Evolutionary conservation across 2,113 vertebrate genomes (phyloP).

Genomic region (Anguilla rostrata): DNA sequence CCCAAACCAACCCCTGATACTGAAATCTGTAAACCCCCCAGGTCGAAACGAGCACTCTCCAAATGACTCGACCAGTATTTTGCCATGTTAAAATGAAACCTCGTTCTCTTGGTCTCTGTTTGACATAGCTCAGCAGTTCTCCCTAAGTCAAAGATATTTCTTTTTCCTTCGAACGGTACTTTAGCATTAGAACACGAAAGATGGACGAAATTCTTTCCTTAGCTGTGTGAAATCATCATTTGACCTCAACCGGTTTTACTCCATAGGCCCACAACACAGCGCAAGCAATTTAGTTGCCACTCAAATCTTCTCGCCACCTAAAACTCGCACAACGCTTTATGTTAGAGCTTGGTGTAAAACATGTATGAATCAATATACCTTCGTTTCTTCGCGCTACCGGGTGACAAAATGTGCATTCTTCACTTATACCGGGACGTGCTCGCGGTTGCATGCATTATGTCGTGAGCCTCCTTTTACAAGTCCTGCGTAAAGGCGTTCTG

Average conservation of each 20-base stretch:
- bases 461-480: neutral
- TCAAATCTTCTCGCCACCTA: no score
- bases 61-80: neutral
- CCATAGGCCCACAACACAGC: neutral
- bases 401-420: neutral
- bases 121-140: neutral
- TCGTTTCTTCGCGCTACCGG: neutral
- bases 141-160: neutral
- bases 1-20: no score
- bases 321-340: no score
- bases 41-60: neutral
- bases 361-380: neutral
- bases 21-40: no score
- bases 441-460: neutral
- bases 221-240: neutral
- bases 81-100: neutral
- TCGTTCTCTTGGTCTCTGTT: neutral
- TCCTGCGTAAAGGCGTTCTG: no score
- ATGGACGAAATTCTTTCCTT: neutral
- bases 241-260: neutral
- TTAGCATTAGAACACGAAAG: neutral
- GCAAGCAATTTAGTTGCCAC: no score
- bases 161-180: neutral
- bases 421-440: neutral
- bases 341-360: neutral